These are phyloP conservation scores for Carcharodon carcharias DNA, from an alignment of 2,797 vertebrate species.

Conservation along the genomic window DNA sequence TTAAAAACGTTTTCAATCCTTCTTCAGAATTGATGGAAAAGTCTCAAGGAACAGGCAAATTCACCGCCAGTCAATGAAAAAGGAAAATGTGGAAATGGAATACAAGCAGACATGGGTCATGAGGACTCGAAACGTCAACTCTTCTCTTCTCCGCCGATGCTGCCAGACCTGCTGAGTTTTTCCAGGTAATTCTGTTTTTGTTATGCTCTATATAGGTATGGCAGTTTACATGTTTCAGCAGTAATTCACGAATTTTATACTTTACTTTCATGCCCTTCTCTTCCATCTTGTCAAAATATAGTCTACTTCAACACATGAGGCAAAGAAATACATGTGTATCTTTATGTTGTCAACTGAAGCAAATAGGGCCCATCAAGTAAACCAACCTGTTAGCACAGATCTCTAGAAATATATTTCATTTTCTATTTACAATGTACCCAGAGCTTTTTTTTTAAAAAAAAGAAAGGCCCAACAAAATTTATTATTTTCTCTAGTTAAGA, in stretches of 20 bases:
- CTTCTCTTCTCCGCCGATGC: too few species aligned
- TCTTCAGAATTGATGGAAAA: not conserved
- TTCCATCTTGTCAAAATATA: not conserved
- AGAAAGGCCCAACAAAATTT: not conserved
- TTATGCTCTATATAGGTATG: not conserved
- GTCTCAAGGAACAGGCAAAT: not conserved
- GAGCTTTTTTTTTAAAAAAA: not conserved
- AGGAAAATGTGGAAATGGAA: not conserved
- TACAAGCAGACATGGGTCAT: not conserved
- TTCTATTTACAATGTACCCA: not conserved
- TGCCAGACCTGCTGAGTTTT: too few species aligned
- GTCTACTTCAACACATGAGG: not conserved
- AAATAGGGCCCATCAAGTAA: not conserved
- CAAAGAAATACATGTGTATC: not conserved
- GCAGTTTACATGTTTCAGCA: not conserved
- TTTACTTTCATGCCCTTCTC: not conserved
- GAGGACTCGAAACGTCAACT: too few species aligned
- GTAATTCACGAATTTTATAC: not conserved
- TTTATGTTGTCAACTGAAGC: not conserved
- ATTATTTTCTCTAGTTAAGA: not conserved
- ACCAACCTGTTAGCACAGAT: not conserved
- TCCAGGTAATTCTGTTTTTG: too few species aligned
- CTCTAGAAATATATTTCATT: not conserved
- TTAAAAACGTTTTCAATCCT: not conserved
- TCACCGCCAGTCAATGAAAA: not conserved